phyloP scores from a whole-genome alignment of 2,113 vertebrate species.

The Scortum barcoo region DNA sequence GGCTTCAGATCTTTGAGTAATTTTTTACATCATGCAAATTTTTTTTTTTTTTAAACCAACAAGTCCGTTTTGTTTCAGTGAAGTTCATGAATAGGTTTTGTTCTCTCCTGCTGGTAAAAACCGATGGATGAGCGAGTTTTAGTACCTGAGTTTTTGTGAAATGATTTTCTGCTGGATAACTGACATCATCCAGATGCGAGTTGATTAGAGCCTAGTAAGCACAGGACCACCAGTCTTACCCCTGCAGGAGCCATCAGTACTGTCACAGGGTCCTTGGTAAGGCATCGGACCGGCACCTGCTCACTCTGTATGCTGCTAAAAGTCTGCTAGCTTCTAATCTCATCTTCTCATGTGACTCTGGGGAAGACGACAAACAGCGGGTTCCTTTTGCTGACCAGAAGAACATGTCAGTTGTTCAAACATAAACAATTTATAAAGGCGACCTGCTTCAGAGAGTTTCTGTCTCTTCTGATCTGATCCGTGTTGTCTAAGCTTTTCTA shows the following conservation, averaged over 20 bases:
- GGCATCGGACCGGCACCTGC: not conserved
- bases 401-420: not conserved
- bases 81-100: not conserved
- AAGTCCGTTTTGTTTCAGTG: not conserved
- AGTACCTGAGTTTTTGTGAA: constrained; percentile 1
- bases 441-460: not conserved
- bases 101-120: constrained; percentile 19
- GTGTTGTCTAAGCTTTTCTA: not conserved
- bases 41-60: not conserved
- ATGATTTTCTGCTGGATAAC: not conserved
- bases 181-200: not conserved
- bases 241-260: not conserved
- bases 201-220: not conserved
- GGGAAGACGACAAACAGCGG: not conserved
- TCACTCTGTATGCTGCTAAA: not conserved
- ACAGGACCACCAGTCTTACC: not conserved
- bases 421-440: too few relatives aligned
- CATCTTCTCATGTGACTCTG: not conserved
- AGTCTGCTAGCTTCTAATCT: not conserved
- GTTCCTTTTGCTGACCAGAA: not conserved
- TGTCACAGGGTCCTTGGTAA: constrained; percentile 44
- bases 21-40: constrained; percentile 22
- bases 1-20: constrained; percentile 22
- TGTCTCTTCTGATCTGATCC: constrained; percentile 8
- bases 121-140: constrained; percentile 14